Evolutionary conservation across 2,888 invertebrate species (phyloP).

Genomic region (Stegophylla sp.): DNA sequence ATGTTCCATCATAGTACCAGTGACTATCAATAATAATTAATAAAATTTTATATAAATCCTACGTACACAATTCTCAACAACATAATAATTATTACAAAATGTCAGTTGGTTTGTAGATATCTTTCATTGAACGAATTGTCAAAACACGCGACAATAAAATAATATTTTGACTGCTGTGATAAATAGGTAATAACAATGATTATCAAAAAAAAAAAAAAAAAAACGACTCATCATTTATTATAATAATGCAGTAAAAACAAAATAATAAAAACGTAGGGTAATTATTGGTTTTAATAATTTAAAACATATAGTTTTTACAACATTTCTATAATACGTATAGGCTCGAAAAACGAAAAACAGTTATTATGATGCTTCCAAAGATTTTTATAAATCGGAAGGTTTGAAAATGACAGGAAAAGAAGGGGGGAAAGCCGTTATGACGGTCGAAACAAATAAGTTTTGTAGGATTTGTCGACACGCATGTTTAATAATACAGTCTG

Average conservation of each 20-base stretch:
- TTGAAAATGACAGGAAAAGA: neutral
- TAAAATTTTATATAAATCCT: neutral
- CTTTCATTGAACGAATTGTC: neutral
- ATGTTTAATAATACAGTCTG: slow-evolving; percentile 25
- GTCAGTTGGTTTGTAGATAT: neutral
- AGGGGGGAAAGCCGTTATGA: neutral
- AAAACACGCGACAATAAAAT: neutral
- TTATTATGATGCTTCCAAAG: neutral
- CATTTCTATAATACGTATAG: neutral
- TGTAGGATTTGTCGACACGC: slow-evolving; percentile 29
- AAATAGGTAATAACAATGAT: neutral
- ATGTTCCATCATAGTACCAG: neutral
- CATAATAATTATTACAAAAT: slow-evolving; percentile 13
- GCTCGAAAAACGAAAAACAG: neutral
- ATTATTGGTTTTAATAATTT: neutral
- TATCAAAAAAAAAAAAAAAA: neutral
- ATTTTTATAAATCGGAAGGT: neutral
- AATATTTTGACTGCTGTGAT: neutral
- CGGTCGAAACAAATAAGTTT: slow-evolving; percentile 32
- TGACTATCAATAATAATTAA: neutral
- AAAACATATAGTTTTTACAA: neutral
- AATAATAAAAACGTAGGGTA: neutral
- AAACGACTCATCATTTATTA: neutral
- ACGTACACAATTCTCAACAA: neutral
- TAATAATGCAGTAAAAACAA: neutral